Evolutionary conservation across 2,113 vertebrate genomes (phyloP).

Genomic region (Amazona guildingii): DNA sequence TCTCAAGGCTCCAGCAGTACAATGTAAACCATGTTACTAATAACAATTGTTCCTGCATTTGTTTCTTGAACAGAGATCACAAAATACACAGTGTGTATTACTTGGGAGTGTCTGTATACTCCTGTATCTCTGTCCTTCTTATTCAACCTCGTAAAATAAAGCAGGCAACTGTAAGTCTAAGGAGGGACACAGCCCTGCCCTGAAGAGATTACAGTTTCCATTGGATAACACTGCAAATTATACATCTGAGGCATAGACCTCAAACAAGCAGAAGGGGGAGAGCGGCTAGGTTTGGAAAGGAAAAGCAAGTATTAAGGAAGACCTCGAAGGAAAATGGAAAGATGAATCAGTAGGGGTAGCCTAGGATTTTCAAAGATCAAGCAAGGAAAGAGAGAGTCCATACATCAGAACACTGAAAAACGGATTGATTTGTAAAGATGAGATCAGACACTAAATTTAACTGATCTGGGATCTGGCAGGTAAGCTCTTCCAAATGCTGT

Average conservation of each 20-base stretch:
- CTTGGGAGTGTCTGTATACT: neutral
- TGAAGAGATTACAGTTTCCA: constrained; percentile 22
- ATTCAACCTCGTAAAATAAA: neutral
- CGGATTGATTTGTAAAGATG: neutral
- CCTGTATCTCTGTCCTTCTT: constrained; percentile 16
- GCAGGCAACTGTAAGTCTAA: neutral
- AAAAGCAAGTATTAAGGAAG: neutral
- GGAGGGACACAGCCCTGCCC: constrained; percentile 7
- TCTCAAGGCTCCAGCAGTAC: neutral
- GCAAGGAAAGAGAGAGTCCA: neutral
- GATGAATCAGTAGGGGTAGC: neutral
- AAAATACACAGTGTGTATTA: neutral
- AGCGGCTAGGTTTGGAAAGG: neutral
- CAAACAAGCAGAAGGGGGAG: neutral
- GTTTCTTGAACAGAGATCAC: neutral
- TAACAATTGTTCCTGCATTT: neutral
- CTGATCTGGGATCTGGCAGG: neutral
- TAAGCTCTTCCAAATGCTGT: neutral
- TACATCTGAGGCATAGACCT: neutral
- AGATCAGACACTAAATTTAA: neutral
- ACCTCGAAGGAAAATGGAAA: neutral
- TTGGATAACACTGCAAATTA: constrained; percentile 34
- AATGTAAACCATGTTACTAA: neutral
- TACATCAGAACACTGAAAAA: neutral
- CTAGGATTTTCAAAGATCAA: neutral